Percentiles rank a stretch among this genome's conserved stretches.
phyloP scores from a whole-genome alignment of 2,888 invertebrate genomes.

The Tromatobia lineatoria region DNA sequence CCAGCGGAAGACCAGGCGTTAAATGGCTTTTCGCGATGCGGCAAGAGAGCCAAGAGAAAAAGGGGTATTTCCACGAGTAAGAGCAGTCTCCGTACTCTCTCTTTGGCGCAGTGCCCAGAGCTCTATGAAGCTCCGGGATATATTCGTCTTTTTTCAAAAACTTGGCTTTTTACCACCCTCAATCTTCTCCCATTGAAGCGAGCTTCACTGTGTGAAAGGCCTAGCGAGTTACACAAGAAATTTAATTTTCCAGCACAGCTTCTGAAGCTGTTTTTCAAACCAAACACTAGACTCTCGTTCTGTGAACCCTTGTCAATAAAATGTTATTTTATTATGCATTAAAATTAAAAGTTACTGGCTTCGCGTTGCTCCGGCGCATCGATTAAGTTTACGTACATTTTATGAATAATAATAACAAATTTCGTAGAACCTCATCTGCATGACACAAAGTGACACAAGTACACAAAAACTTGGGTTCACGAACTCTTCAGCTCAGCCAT shows the following conservation, averaged over 20 bases:
- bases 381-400: too few relatives aligned
- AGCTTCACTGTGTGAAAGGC: conserved; percentile 4
- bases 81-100: background rate
- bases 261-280: conserved; percentile 8
- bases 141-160: conserved; percentile 17
- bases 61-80: background rate
- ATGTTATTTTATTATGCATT: conserved; percentile 4
- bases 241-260: conserved; percentile 9
- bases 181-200: conserved; percentile 1
- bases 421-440: too few relatives aligned
- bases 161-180: conserved; percentile 25
- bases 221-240: background rate
- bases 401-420: too few relatives aligned
- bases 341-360: too few relatives aligned
- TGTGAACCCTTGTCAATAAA: background rate
- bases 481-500: too few relatives aligned
- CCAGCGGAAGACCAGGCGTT: conserved; percentile 41
- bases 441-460: too few relatives aligned
- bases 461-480: too few relatives aligned
- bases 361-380: too few relatives aligned
- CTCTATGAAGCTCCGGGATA: background rate
- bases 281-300: background rate
- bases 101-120: conserved; percentile 40
- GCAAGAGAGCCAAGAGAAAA: conserved; percentile 23
- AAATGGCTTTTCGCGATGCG: conserved; percentile 22